Percentiles rank a stretch among this genome's conserved stretches.
Evolutionary conservation across 2,797 vertebrate species (phyloP).

Genomic region (Gobio occitaniae): DNA sequence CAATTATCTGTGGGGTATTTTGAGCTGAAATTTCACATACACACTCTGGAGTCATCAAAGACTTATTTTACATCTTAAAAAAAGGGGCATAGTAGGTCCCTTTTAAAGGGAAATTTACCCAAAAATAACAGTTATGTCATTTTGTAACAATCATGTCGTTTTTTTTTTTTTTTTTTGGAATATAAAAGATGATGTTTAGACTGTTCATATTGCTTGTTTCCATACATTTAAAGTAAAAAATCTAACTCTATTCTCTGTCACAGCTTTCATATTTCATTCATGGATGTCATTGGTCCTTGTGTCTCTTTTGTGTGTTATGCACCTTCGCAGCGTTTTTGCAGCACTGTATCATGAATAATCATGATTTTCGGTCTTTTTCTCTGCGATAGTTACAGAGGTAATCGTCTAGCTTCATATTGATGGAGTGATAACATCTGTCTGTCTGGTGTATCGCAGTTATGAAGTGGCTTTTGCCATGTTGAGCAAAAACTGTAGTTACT

Average conservation of each 20-base stretch:
- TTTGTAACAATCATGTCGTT: neutral
- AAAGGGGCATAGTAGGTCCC: too few relatives aligned
- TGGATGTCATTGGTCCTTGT: neutral
- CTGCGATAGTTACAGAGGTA: neutral
- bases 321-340: neutral
- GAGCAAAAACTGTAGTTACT: constrained; percentile 3
- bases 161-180: too few relatives aligned
- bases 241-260: neutral
- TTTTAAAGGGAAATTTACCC: neutral
- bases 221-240: neutral
- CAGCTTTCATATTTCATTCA: neutral
- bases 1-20: too few relatives aligned
- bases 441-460: neutral
- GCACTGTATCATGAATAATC: neutral
- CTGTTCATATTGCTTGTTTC: neutral
- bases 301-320: neutral
- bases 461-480: constrained; percentile 10
- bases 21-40: too few relatives aligned
- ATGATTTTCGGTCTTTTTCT: neutral
- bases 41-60: too few relatives aligned
- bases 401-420: neutral
- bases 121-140: neutral
- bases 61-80: too few relatives aligned
- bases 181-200: neutral
- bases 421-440: neutral